These are phyloP conservation scores for Xestia ashworthii DNA, from an alignment of 2,888 invertebrate species.

Conservation along the genomic window DNA sequence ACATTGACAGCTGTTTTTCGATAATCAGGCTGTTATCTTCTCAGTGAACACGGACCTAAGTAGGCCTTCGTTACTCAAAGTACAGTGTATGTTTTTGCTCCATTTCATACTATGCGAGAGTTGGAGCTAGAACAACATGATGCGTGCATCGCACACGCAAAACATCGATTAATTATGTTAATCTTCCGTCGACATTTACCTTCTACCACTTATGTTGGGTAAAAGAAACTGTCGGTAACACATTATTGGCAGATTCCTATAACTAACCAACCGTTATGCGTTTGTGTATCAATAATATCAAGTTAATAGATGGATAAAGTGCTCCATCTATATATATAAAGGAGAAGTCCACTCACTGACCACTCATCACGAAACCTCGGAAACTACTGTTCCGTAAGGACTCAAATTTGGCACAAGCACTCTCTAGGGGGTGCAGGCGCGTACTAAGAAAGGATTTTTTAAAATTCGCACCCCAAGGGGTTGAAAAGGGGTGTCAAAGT, in stretches of 20 bases:
- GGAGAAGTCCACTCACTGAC: too few species aligned
- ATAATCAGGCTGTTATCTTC: too few species aligned
- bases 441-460: too few species aligned
- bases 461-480: too few species aligned
- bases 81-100: not conserved
- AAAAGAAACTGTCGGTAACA: conserved; percentile 29
- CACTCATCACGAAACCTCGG: too few species aligned
- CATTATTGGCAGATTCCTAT: conserved; percentile 41
- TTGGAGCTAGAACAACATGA: conserved; percentile 16
- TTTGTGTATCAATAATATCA: conserved; percentile 5
- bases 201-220: conserved; percentile 12
- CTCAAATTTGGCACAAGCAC: too few species aligned
- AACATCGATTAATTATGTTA: conserved; percentile 56
- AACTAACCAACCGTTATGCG: conserved; percentile 14
- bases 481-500: too few species aligned
- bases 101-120: conserved; percentile 33
- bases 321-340: too few species aligned
- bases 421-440: too few species aligned
- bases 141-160: conserved; percentile 53
- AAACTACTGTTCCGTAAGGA: too few species aligned
- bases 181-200: conserved; percentile 43
- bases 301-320: not conserved
- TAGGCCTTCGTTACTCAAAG: conserved; percentile 17
- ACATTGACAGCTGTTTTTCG: too few species aligned
- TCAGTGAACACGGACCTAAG: too few species aligned